Evolutionary conservation across 2,113 vertebrate species (phyloP).

Genomic region (Leucopternis melanops): DNA sequence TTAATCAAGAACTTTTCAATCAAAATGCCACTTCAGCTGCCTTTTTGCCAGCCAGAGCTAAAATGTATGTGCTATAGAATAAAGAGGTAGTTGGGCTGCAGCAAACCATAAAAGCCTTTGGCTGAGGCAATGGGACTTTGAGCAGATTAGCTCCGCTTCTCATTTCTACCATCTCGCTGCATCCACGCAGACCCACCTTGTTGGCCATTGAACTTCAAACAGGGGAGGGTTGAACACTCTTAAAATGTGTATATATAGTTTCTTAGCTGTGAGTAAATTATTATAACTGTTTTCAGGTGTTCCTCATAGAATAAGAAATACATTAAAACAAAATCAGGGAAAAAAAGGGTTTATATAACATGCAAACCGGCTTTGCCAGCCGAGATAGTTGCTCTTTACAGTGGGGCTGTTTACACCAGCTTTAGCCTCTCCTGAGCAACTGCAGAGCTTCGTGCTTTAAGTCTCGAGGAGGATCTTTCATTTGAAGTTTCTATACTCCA

Average conservation of each 20-base stretch:
- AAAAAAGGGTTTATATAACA: neutral
- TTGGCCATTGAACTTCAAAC: rapidly evolving
- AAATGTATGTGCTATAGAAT: neutral
- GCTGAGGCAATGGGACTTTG: neutral
- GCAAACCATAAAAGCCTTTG: neutral
- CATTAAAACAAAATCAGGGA: neutral
- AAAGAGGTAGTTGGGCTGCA: neutral
- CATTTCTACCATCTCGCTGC: rapidly evolving
- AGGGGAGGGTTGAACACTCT: rapidly evolving
- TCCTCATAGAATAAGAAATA: neutral
- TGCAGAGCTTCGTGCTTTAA: neutral
- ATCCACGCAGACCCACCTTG: rapidly evolving
- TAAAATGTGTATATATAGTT: rapidly evolving
- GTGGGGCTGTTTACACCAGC: neutral
- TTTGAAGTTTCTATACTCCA: neutral
- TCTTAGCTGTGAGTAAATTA: neutral
- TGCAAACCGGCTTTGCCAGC: neutral
- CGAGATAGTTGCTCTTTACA: rapidly evolving
- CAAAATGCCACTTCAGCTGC: slow-evolving; percentile 27
- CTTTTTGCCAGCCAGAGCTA: slow-evolving; percentile 36
- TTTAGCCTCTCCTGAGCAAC: neutral
- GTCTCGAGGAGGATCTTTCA: neutral
- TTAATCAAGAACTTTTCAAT: slow-evolving; percentile 55
- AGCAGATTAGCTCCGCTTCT: rapidly evolving
- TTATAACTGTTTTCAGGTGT: neutral